These are phyloP conservation scores for Oreochromis aureus DNA, from an alignment of 2,113 vertebrate genomes.

Conservation along the genomic window DNA sequence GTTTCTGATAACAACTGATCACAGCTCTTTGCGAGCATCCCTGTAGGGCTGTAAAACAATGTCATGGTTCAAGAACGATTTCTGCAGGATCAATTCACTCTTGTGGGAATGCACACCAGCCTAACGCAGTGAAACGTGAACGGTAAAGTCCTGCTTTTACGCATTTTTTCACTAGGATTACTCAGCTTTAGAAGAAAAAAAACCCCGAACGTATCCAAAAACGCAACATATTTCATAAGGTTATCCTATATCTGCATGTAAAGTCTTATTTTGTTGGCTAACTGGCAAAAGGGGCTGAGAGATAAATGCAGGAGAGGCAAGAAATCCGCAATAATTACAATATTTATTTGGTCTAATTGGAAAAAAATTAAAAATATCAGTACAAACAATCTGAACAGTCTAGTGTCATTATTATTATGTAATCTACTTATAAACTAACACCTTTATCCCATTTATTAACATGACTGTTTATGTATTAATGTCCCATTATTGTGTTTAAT, in stretches of 20 bases:
- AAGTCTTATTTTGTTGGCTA: neutral
- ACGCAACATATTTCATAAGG: neutral
- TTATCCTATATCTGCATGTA: neutral
- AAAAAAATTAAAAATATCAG: neutral
- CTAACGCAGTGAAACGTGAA: neutral
- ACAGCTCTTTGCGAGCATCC: neutral
- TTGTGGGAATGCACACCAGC: neutral
- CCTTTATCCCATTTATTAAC: neutral
- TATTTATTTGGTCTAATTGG: neutral
- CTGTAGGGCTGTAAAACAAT: neutral
- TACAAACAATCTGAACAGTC: neutral
- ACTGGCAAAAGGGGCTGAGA: neutral
- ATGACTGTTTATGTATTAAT: neutral
- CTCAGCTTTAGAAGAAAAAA: neutral
- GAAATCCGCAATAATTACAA: neutral
- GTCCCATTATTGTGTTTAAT: neutral
- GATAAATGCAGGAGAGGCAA: neutral
- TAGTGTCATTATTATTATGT: neutral
- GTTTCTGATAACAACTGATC: conserved; percentile 53
- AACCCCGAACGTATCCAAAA: neutral
- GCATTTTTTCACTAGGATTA: neutral
- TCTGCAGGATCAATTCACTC: neutral
- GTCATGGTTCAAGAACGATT: neutral
- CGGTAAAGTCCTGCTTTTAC: neutral
- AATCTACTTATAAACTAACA: neutral